phyloP scores from a whole-genome alignment of 1,140 invertebrate genomes.

The Zaprionus ghesquierei region DNA sequence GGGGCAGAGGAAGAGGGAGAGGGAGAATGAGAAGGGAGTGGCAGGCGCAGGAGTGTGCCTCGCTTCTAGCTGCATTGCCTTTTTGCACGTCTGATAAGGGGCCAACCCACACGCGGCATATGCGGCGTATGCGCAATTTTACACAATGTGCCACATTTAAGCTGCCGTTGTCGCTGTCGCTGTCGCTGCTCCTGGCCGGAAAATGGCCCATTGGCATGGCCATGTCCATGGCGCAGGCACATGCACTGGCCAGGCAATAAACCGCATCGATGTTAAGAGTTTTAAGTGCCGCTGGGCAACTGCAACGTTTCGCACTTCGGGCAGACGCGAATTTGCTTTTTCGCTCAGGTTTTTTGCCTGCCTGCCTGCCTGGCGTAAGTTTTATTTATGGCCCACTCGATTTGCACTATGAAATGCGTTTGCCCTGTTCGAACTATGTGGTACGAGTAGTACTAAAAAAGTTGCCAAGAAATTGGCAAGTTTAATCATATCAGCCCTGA shows the following conservation, averaged over 20 bases:
- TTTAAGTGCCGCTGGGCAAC: constrained; percentile 42
- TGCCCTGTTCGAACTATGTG: background rate
- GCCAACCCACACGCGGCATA: background rate
- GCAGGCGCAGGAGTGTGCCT: background rate
- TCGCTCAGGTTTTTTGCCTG: constrained; percentile 10
- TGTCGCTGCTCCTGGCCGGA: constrained; percentile 2
- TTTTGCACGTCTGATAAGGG: background rate
- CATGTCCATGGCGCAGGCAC: background rate
- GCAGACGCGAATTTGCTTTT: background rate
- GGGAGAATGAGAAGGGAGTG: background rate
- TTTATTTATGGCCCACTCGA: constrained; percentile 39
- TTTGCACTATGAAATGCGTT: constrained; percentile 31
- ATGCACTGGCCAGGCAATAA: constrained; percentile 11
- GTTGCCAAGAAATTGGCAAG: background rate
- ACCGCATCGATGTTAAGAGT: constrained; percentile 52
- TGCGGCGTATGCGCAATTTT: constrained; percentile 56
- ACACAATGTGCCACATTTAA: constrained; percentile 13
- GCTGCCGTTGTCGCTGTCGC: constrained; percentile 8
- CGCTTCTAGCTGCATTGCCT: background rate
- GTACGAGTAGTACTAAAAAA: background rate
- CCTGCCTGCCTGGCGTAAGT: constrained; percentile 18
- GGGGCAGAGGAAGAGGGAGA: background rate
- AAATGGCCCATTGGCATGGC: constrained; percentile 17
- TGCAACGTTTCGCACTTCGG: background rate
- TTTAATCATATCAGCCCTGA: background rate